These are phyloP conservation scores for Fistularia tabacaria DNA, from an alignment of 2,797 vertebrate species.

Conservation along the genomic window DNA sequence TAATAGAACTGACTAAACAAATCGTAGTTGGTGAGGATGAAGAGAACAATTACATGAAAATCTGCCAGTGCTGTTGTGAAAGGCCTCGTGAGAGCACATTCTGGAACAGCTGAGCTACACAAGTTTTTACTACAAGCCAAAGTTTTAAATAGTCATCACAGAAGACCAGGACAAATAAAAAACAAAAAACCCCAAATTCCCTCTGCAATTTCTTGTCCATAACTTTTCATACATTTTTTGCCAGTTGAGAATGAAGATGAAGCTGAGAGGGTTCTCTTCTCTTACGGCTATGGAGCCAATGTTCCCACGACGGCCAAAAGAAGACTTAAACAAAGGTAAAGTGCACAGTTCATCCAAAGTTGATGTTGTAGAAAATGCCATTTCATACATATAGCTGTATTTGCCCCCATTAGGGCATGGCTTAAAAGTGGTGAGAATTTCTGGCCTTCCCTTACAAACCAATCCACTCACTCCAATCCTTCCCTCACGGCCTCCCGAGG, in stretches of 20 bases:
- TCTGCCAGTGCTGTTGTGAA: neutral
- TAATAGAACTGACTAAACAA: slow-evolving; percentile 1
- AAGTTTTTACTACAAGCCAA: no score
- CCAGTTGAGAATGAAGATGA: slow-evolving; percentile 92
- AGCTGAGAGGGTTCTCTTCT: slow-evolving; percentile 94
- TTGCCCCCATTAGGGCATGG: neutral
- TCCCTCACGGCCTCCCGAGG: no score
- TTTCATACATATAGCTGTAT: neutral
- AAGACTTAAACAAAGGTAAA: slow-evolving; percentile 92
- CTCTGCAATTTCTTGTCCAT: no score
- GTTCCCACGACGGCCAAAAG: slow-evolving; percentile 95
- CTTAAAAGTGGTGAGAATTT: no score
- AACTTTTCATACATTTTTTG: neutral
- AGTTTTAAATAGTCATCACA: no score
- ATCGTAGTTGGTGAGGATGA: slow-evolving; percentile 1
- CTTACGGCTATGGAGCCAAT: slow-evolving; percentile 95
- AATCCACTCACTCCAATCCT: no score
- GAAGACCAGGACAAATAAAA: no score
- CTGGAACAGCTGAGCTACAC: no score
- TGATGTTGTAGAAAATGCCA: neutral
- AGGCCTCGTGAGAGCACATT: neutral
- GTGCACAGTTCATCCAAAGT: neutral
- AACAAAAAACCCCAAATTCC: no score
- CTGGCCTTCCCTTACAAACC: no score
- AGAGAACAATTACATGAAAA: neutral